Conservation (phyloP, 2,888 invertebrate species). For the Notocelia uddmanniana region DNA sequence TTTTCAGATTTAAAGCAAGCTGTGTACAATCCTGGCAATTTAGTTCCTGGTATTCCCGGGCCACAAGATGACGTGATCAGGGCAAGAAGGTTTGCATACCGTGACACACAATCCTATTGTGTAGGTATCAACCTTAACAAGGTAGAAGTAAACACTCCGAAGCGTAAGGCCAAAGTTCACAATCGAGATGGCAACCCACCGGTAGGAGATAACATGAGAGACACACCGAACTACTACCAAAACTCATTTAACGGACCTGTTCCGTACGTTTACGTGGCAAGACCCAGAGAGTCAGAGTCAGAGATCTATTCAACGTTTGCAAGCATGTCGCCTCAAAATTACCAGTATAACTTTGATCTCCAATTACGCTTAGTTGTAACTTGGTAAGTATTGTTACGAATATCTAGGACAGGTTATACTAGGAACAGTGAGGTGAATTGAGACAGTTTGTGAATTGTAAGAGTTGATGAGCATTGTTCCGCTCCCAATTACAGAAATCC, state of each 20-base stretch:
- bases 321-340: no score
- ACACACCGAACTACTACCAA: slow-evolving; percentile 95
- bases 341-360: no score
- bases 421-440: not conserved
- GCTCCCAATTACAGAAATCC: slow-evolving; percentile 20
- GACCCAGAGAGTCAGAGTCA: slow-evolving; percentile 58
- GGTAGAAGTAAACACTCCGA: slow-evolving; percentile 95
- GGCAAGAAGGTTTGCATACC: slow-evolving; percentile 91
- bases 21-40: slow-evolving; percentile 66
- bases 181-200: slow-evolving; percentile 92
- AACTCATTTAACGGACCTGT: slow-evolving; percentile 94
- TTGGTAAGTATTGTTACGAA: no score
- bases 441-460: not conserved
- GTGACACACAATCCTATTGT: slow-evolving; percentile 92
- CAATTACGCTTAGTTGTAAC: not conserved
- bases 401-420: not conserved
- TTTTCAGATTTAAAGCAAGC: slow-evolving; percentile 63
- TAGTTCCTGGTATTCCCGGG: slow-evolving; percentile 86
- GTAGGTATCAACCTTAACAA: slow-evolving; percentile 94
- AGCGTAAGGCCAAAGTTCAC: slow-evolving; percentile 87
- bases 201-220: slow-evolving; percentile 90
- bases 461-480: slow-evolving; percentile 20
- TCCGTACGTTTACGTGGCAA: slow-evolving; percentile 48
- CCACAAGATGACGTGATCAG: slow-evolving; percentile 94
- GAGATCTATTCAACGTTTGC: no score